phyloP scores from a whole-genome alignment of 2,888 invertebrate genomes.

The Ceramica pisi region DNA sequence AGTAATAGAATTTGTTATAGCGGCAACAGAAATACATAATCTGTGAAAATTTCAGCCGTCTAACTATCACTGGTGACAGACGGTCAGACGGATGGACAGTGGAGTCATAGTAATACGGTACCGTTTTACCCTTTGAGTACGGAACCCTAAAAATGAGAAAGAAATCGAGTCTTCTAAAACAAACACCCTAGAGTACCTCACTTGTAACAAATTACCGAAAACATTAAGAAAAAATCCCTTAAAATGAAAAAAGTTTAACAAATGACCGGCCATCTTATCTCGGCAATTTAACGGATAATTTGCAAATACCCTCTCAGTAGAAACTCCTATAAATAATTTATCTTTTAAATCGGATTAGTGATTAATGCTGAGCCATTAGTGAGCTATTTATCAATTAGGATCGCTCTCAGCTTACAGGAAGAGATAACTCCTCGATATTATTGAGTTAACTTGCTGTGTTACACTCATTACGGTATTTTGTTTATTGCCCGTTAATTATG shows the following conservation, averaged over 20 bases:
- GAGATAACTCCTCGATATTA: slow-evolving; percentile 17
- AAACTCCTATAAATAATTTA: slow-evolving; percentile 49
- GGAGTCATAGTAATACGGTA: too few species aligned
- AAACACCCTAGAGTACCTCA: background rate
- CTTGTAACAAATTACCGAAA: background rate
- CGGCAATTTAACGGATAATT: slow-evolving; percentile 35
- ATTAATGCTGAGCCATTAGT: slow-evolving; percentile 55
- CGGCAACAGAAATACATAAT: too few species aligned
- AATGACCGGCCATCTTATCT: slow-evolving; percentile 18
- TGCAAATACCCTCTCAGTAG: slow-evolving; percentile 25
- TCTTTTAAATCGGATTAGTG: slow-evolving; percentile 51
- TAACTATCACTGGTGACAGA: too few species aligned
- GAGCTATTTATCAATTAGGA: slow-evolving; percentile 52
- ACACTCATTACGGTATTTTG: slow-evolving; percentile 42
- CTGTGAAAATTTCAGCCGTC: too few species aligned
- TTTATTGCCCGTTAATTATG: slow-evolving; percentile 29
- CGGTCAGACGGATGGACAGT: too few species aligned
- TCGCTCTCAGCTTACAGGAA: background rate
- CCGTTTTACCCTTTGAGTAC: too few species aligned
- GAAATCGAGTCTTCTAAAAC: background rate
- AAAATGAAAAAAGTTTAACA: slow-evolving; percentile 34
- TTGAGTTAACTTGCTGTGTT: slow-evolving; percentile 48
- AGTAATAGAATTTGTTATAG: too few species aligned
- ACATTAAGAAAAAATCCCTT: background rate
- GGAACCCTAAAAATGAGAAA: too few species aligned